Base-by-base conservation (phyloP, 2,888 invertebrate species). In the Oxyteleia sp. region DNA sequence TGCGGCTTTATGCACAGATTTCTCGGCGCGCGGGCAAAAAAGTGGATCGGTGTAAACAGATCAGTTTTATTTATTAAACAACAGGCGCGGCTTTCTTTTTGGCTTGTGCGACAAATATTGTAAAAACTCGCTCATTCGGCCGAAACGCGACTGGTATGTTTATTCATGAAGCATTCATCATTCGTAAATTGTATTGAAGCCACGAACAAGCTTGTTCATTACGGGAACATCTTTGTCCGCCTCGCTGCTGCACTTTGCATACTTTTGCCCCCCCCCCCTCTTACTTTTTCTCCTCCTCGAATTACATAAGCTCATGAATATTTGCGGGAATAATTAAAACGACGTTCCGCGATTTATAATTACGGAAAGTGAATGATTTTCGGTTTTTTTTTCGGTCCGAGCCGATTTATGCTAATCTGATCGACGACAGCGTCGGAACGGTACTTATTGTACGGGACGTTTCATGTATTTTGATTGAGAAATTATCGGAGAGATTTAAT, bases 1-100 rank as follows among this genome's bases (percentile, higher is more conserved):
- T 78, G 72, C 66, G 45, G 72, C 51, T 72, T 82, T 72, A 71
- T 82, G 82, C 76, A 71, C 57, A 49, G 69, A 72, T 82, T 82
- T 76, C 76, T 72, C 76, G 47, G 53, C 0, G 15, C n/a, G n/a
- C n/a, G 64, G 13, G 10, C 53, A 47, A 69, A 82, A 74, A 79
- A 69, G 47, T 61, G 63, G 69, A 53, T 53, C 53, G 45, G 15
- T 26, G 57, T 55, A 47, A 53, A 63, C 41, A 15, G 35, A 63
- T 55, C 41, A 7, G 29, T 18, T 45, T 26, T 32, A 57, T 47
- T 63, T 63, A 45, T 45, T 4, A 18, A 55, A 38, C 55, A 32
- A 53, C 29, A 15, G 26, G 4, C 45, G 45, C 32, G n/a, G 23
- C 26, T 32, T 16, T 35, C 16, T 18, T 18, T 55, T 18, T 18